Evolutionary conservation across 2,113 vertebrate genomes (phyloP).

Genomic region (Isichthys henryi): DNA sequence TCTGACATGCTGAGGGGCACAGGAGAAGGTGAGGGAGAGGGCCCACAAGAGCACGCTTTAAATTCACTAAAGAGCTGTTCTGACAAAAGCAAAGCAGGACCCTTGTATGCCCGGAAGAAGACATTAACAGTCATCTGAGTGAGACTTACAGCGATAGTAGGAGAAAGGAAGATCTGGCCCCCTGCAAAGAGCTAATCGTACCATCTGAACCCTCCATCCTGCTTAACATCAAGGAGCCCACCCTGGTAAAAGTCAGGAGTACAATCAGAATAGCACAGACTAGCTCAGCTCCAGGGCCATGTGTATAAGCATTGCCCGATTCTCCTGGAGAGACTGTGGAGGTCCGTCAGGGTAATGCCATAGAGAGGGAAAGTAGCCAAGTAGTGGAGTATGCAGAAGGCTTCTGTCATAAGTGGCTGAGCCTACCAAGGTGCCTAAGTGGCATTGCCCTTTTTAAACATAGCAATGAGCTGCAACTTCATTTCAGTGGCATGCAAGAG

Average conservation of each 20-base stretch:
- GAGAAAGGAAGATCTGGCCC: background rate
- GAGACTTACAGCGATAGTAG: background rate
- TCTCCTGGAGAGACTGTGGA: background rate
- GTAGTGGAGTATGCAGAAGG: background rate
- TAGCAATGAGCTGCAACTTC: too few relatives aligned
- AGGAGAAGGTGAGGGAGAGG: background rate
- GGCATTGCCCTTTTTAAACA: too few relatives aligned
- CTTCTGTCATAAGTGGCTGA: background rate
- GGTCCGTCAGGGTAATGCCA: background rate
- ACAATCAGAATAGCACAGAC: background rate
- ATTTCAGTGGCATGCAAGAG: too few relatives aligned
- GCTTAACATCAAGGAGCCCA: background rate
- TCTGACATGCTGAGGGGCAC: background rate
- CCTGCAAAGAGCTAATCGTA: background rate
- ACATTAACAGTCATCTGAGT: background rate
- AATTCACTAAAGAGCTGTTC: background rate
- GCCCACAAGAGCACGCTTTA: background rate
- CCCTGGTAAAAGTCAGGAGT: background rate
- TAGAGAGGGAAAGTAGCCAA: background rate
- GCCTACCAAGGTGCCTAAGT: too few relatives aligned
- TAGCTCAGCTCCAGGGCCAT: background rate
- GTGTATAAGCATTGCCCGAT: background rate
- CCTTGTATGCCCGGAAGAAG: background rate
- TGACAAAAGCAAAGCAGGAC: background rate
- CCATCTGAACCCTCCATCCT: background rate